A percentile compares a stretch with the other conserved stretches of the same genome.
phyloP scores from a whole-genome alignment of 2,113 vertebrate species.

The Harpagus bidentatus region DNA sequence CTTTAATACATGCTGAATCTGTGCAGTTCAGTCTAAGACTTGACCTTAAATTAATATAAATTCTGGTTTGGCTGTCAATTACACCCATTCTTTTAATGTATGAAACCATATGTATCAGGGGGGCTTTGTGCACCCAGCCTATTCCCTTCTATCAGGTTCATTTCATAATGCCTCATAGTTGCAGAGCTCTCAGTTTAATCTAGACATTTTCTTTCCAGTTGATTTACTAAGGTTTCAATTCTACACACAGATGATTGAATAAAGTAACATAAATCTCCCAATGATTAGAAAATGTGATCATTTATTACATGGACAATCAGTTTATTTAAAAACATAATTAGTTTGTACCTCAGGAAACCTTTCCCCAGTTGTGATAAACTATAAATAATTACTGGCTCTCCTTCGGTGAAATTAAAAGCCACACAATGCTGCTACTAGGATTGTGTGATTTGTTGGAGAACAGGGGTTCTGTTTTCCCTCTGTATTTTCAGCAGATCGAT shows the following conservation, averaged over 20 bases:
- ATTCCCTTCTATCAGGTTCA: neutral
- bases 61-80: neutral
- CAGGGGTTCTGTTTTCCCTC: neutral
- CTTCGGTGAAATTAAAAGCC: conserved; percentile 62
- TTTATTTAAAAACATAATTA: conserved; percentile 72
- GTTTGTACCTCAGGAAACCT: conserved; percentile 57
- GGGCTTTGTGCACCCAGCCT: neutral
- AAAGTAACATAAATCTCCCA: conserved; percentile 56
- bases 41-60: neutral
- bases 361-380: conserved; percentile 56
- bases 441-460: conserved; percentile 33
- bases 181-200: conserved; percentile 11
- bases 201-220: conserved; percentile 3
- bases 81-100: neutral
- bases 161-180: neutral
- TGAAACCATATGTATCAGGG: neutral
- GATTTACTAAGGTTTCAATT: conserved; percentile 53
- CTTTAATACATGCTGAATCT: neutral
- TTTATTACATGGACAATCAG: conserved; percentile 66
- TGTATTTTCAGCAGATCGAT: conserved; percentile 12
- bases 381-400: conserved; percentile 63
- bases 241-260: conserved; percentile 22
- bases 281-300: conserved; percentile 55
- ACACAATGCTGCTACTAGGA: neutral
- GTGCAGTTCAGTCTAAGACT: neutral